phyloP scores from a whole-genome alignment of 2,888 invertebrate genomes.

The Kuschelorhynchus macadamiae region DNA sequence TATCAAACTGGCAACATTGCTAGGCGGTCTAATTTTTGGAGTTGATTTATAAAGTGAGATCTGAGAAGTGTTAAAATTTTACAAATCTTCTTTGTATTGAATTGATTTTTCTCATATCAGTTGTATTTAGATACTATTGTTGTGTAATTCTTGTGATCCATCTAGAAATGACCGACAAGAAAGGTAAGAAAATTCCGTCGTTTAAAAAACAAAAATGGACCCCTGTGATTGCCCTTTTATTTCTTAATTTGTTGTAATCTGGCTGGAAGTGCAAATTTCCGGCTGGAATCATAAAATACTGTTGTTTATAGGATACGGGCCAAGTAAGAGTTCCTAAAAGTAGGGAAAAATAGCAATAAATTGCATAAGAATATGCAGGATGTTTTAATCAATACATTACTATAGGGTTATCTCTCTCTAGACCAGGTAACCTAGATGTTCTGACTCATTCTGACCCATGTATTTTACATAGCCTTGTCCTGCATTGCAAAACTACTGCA shows the following conservation, averaged over 20 bases:
- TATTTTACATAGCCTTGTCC: constrained; percentile 67
- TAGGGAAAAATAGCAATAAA: constrained; percentile 40
- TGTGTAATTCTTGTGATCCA: constrained; percentile 31
- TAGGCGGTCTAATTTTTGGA: constrained; percentile 38
- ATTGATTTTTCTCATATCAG: constrained; percentile 20
- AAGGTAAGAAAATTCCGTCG: constrained; percentile 56
- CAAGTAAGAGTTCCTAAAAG: constrained; percentile 37
- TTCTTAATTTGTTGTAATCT: constrained; percentile 43
- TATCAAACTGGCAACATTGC: constrained; percentile 34
- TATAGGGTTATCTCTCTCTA: constrained; percentile 66
- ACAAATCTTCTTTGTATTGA: constrained; percentile 26
- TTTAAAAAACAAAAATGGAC: constrained; percentile 21
- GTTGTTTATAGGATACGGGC: constrained; percentile 29
- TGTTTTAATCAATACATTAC: constrained; percentile 67
- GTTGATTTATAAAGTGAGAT: constrained; percentile 35
- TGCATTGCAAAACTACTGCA: constrained; percentile 67
- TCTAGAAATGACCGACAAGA: constrained; percentile 61
- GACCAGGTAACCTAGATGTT: constrained; percentile 63
- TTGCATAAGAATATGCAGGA: constrained; percentile 63
- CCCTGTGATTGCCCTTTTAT: constrained; percentile 23
- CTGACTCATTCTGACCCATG: constrained; percentile 64
- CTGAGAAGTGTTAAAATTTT: constrained; percentile 36
- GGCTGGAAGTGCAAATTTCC: constrained; percentile 41
- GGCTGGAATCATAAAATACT: constrained; percentile 30
- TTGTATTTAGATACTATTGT: constrained; percentile 27